Evolutionary conservation across 2,888 invertebrate species (phyloP).

Genomic region (Boloria euphrosyne): DNA sequence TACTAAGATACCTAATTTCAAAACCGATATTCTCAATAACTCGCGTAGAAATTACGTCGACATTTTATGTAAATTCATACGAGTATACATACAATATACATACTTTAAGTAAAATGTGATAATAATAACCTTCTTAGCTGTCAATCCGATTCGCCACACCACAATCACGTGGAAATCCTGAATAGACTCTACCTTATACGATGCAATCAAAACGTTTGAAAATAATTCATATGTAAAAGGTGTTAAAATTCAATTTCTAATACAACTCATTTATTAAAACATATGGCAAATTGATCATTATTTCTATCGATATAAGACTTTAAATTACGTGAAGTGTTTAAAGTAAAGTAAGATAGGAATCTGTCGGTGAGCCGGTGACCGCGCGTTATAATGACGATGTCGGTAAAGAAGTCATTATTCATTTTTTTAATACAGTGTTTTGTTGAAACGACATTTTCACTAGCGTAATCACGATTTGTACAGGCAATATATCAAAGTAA

Average conservation of each 20-base stretch:
- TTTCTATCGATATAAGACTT: slow-evolving; percentile 42
- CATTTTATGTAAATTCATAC: slow-evolving; percentile 53
- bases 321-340: slow-evolving; percentile 40
- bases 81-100: slow-evolving; percentile 1
- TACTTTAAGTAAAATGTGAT: slow-evolving; percentile 75
- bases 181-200: slow-evolving; percentile 53
- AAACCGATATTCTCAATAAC: slow-evolving; percentile 41
- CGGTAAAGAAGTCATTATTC: slow-evolving; percentile 80
- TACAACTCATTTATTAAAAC: slow-evolving; percentile 35
- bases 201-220: slow-evolving; percentile 45
- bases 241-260: slow-evolving; percentile 55
- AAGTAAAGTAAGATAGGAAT: slow-evolving; percentile 67
- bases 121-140: slow-evolving; percentile 79
- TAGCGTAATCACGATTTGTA: slow-evolving; percentile 78
- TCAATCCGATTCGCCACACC: slow-evolving; percentile 77
- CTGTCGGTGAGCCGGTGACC: slow-evolving; percentile 67
- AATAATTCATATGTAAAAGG: slow-evolving; percentile 34
- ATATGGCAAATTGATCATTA: slow-evolving; percentile 46
- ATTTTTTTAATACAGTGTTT: slow-evolving; percentile 81
- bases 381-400: slow-evolving; percentile 74
- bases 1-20: slow-evolving; percentile 7
- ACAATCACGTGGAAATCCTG: slow-evolving; percentile 68
- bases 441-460: slow-evolving; percentile 81
- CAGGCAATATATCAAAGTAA: slow-evolving; percentile 76
- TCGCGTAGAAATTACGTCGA: slow-evolving; percentile 52